phyloP scores from a whole-genome alignment of 1,140 invertebrate genomes.

The Platyscapa corneri region DNA sequence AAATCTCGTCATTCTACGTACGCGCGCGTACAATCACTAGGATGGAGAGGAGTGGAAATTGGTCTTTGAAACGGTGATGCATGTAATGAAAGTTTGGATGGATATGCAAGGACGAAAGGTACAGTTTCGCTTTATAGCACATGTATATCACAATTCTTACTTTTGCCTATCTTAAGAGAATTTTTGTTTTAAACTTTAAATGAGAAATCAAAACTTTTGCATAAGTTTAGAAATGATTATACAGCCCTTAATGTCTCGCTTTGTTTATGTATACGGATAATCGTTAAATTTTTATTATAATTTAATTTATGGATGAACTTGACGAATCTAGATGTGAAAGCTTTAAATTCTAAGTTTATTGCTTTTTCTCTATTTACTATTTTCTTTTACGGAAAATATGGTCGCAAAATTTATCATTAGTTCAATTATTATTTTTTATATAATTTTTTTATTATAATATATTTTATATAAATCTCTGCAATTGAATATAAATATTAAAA shows the following conservation, averaged over 20 bases:
- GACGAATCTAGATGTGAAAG: background rate
- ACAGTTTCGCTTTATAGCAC: background rate
- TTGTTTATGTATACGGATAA: background rate
- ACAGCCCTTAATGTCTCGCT: background rate
- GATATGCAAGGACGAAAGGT: background rate
- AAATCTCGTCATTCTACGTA: background rate
- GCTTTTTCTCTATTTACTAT: background rate
- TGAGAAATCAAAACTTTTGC: background rate
- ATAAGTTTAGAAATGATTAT: background rate
- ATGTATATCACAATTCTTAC: background rate
- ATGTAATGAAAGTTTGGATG: slow-evolving; percentile 12
- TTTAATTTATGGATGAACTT: background rate
- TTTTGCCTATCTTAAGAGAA: background rate
- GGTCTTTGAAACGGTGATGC: slow-evolving; percentile 9
- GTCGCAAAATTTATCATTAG: too few relatives aligned
- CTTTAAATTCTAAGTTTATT: background rate
- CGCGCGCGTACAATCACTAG: background rate
- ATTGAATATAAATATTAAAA: too few relatives aligned
- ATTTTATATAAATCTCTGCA: too few relatives aligned
- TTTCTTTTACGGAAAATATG: too few relatives aligned
- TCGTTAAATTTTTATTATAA: slow-evolving; percentile 2
- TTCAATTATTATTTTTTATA: too few relatives aligned
- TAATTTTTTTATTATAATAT: too few relatives aligned
- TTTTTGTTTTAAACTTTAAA: background rate
- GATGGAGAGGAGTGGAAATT: slow-evolving; percentile 12